Base-by-base conservation (phyloP, 2,888 invertebrate species). In the Lasiommata megera region DNA sequence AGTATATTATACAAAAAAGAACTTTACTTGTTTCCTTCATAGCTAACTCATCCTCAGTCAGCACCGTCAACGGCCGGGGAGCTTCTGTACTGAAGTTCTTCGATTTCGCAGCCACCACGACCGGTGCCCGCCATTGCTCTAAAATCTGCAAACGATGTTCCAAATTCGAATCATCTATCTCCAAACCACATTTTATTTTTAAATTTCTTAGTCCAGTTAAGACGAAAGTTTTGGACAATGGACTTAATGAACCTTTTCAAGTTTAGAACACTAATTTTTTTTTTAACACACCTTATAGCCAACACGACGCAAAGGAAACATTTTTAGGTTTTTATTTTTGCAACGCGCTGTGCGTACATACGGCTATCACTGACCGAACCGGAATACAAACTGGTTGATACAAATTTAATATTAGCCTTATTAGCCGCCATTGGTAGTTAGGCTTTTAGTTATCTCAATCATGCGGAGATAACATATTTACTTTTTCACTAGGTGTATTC, bases 1-100 rank as follows among this genome's bases (percentile, higher is more conserved):
- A n/a, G n/a, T n/a, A n/a, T 23, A 23, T 3, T 2, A 23, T 2
- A 23, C 5, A 23, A 3, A 23, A 23, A 23, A 23, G 2, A 8
- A 46, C 29, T 56, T 82, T 88, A 98, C 98, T 98, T 75, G 97
- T 95, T 76, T 98, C 97, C 87, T 95, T 96, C 95, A 98, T 96
- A 84, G 96, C 93, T 62, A 92, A 77, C 89, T 99, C 98, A 80
- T 98, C 98, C 61, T 98, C 97, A n/a, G 96, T 95, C 62, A 98
- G 92, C 66, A 93, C 86, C 46, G 96, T 95, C 66, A 98, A 82
- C 46, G 98, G 97, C 56, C 91, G 86, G 52, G 92, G 86, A 12
- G 79, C 79, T 12, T 84, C 87, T 1, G 87, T 75, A 64, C 84
- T 86, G 79, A 79, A 87, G 60, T 67, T 79, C 66, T 65, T 76